Percentiles rank a stretch among this genome's conserved stretches.
These are phyloP conservation scores for Peromyscus aztecus DNA, from an alignment of 2,797 vertebrate genomes.

Conservation along the genomic window DNA sequence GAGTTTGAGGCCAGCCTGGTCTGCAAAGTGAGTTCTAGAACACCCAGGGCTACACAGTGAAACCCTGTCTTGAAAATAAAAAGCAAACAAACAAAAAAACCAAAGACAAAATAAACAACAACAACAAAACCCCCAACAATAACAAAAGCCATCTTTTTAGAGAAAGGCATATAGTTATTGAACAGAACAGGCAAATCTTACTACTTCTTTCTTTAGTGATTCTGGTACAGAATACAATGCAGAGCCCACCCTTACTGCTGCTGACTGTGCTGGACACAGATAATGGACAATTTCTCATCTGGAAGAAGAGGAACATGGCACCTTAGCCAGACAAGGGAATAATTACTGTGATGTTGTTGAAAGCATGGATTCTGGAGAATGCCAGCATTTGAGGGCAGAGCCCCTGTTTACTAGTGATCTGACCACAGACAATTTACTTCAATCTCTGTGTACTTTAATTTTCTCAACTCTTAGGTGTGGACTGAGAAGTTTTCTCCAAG, in stretches of 20 bases:
- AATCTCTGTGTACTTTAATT: constrained; percentile 3
- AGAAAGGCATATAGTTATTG: neutral
- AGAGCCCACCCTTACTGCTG: neutral
- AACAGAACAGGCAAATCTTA: neutral
- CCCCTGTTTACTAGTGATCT: neutral
- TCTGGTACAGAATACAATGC: neutral
- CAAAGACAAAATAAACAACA: neutral
- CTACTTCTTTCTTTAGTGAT: neutral
- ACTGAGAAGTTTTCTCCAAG: neutral
- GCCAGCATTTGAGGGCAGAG: neutral
- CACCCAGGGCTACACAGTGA: neutral
- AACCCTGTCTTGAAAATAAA: neutral
- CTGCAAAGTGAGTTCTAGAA: neutral
- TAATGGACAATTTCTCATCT: neutral
- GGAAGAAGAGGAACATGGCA: neutral
- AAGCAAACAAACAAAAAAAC: neutral
- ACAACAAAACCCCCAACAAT: neutral
- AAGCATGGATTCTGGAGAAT: neutral
- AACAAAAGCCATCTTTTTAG: neutral
- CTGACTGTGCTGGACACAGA: neutral
- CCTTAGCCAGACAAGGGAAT: neutral
- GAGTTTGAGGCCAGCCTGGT: neutral
- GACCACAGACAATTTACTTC: neutral
- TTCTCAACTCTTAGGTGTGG: constrained; percentile 24
- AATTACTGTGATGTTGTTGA: neutral